Percentiles rank a stretch among this genome's conserved stretches.
phyloP scores from a whole-genome alignment of 2,888 invertebrate genomes.

The Chromoteleia sp. region DNA sequence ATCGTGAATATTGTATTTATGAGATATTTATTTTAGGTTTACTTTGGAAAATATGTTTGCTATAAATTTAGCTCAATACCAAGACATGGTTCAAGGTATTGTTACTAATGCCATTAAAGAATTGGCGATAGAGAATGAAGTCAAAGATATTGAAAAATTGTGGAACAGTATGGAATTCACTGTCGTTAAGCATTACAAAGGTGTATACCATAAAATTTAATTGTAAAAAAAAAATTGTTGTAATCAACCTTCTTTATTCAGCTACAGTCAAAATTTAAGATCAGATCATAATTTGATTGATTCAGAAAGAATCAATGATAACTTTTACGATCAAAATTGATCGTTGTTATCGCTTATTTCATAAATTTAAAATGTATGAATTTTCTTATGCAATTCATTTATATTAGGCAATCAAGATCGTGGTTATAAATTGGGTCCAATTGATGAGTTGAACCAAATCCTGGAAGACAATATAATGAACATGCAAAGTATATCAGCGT shows the following conservation, averaged over 20 bases:
- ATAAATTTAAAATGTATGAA: not conserved
- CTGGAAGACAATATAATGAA: slow-evolving; percentile 96
- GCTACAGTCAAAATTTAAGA: no score
- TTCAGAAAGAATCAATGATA: no score
- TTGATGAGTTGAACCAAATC: slow-evolving; percentile 92
- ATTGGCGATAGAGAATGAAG: slow-evolving; percentile 94
- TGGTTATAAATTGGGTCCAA: slow-evolving; percentile 92
- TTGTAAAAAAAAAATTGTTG: no score
- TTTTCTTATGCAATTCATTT: no score
- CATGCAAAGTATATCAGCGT: slow-evolving; percentile 95
- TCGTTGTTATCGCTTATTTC: no score
- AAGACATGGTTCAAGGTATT: slow-evolving; percentile 94
- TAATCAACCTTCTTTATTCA: no score
- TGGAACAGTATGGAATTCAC: slow-evolving; percentile 89
- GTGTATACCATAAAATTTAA: no score
- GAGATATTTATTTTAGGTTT: slow-evolving; percentile 86
- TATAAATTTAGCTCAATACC: slow-evolving; percentile 95
- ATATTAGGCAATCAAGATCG: slow-evolving; percentile 89
- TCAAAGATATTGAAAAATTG: slow-evolving; percentile 92
- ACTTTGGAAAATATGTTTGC: slow-evolving; percentile 96
- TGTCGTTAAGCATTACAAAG: slow-evolving; percentile 89
- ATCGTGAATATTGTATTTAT: slow-evolving; percentile 1
- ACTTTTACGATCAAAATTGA: no score
- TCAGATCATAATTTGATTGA: no score
- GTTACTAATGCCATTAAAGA: slow-evolving; percentile 96